These are phyloP conservation scores for Lasiurus cinereus DNA, from an alignment of 2,113 vertebrate species.

Conservation along the genomic window DNA sequence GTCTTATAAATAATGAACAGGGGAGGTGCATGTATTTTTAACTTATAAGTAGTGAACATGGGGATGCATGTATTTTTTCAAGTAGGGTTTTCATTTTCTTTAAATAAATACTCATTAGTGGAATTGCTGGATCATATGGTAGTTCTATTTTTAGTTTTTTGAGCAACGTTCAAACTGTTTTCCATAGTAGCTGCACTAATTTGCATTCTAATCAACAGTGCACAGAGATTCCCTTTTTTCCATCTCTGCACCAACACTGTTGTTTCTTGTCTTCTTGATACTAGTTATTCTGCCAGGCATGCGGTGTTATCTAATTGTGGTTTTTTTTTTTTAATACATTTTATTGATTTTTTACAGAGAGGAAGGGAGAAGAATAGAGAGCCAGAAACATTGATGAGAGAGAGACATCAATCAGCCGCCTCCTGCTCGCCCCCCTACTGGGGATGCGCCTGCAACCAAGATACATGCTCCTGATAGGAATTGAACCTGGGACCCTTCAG, in stretches of 20 bases:
- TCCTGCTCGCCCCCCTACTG: too few relatives aligned
- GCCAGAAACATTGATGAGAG: too few relatives aligned
- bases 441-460: too few relatives aligned
- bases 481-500: too few relatives aligned
- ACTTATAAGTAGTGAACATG: background rate
- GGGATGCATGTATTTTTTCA: background rate
- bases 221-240: background rate
- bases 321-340: too few relatives aligned
- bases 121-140: background rate
- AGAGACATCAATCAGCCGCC: too few relatives aligned
- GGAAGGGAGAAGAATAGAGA: too few relatives aligned
- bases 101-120: background rate
- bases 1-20: background rate
- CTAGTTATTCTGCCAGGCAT: too few relatives aligned
- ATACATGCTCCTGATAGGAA: too few relatives aligned
- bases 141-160: conserved; percentile 31
- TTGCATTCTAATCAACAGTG: background rate
- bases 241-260: background rate
- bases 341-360: too few relatives aligned
- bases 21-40: background rate
- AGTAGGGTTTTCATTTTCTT: background rate
- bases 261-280: background rate
- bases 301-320: background rate
- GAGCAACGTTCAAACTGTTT: background rate
- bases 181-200: background rate